Conservation (phyloP, 1,140 invertebrate species). For the Cyclina sinensis region DNA sequence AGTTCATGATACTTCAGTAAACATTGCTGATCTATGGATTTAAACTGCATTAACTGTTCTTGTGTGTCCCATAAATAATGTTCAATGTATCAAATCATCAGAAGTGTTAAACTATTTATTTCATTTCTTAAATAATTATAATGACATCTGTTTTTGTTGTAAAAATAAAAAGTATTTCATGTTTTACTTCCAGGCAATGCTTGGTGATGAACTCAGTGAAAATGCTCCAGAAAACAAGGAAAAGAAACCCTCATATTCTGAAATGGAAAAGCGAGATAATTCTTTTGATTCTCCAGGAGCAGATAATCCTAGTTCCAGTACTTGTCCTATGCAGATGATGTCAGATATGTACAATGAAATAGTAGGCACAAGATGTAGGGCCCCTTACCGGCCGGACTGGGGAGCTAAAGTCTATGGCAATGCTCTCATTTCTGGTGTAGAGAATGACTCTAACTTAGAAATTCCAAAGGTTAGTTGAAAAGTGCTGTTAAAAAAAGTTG, state of each 20-base stretch:
- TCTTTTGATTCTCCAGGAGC: background rate
- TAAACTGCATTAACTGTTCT: too few relatives aligned
- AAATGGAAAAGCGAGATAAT: background rate
- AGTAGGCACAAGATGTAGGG: conserved; percentile 94
- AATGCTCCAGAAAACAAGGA: background rate
- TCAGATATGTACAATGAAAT: conserved; percentile 82
- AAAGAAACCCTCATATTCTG: background rate
- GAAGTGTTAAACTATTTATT: too few relatives aligned
- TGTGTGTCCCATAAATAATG: too few relatives aligned
- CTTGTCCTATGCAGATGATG: background rate
- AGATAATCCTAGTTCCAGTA: background rate
- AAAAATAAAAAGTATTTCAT: too few relatives aligned
- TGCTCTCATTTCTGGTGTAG: conserved; percentile 92
- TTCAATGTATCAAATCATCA: too few relatives aligned
- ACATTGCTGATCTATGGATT: too few relatives aligned
- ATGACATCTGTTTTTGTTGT: too few relatives aligned
- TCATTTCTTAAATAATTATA: too few relatives aligned
- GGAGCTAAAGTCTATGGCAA: conserved; percentile 92
- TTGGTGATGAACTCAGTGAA: conserved; percentile 23
- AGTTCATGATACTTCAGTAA: too few relatives aligned
- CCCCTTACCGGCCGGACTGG: conserved; percentile 92
- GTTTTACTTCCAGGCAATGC: conserved; percentile 52
- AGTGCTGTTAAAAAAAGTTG: too few relatives aligned
- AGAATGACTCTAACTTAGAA: conserved; percentile 84
- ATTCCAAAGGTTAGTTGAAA: conserved; percentile 67